Evolutionary conservation across 1,140 invertebrate species (phyloP).

Genomic region (Calycopis cecrops): DNA sequence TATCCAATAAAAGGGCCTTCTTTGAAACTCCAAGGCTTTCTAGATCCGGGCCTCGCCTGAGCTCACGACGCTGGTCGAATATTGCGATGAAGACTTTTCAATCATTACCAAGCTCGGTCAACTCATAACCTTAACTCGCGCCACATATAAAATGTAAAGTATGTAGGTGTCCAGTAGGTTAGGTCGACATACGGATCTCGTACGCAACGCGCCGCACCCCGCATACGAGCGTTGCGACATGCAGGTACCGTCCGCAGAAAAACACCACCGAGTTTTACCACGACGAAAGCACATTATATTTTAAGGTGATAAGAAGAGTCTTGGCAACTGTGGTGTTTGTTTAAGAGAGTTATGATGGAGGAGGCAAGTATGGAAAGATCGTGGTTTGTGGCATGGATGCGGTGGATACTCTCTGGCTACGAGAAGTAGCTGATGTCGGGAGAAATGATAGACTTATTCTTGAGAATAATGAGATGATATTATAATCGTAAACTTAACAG

Average conservation of each 20-base stretch:
- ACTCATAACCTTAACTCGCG: neutral
- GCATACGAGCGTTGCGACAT: conserved; percentile 28
- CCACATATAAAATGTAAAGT: conserved; percentile 14
- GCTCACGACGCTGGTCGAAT: too few relatives aligned
- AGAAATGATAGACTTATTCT: too few relatives aligned
- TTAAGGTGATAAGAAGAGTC: neutral
- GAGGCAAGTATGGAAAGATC: neutral
- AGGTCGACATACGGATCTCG: conserved; percentile 40
- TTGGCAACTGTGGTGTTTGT: too few relatives aligned
- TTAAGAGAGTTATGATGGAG: too few relatives aligned
- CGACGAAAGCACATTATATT: neutral
- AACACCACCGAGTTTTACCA: neutral
- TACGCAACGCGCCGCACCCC: conserved; percentile 36
- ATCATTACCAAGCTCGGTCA: neutral
- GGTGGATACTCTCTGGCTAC: too few relatives aligned
- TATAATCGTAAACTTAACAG: too few relatives aligned
- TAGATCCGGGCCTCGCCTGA: too few relatives aligned
- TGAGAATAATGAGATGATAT: too few relatives aligned
- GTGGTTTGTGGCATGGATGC: neutral
- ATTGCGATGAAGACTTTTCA: neutral
- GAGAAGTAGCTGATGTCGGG: too few relatives aligned
- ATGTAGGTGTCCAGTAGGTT: conserved; percentile 16
- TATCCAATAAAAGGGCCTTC: too few relatives aligned
- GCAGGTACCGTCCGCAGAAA: neutral
- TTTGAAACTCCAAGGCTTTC: too few relatives aligned